Conservation (phyloP, 2,797 vertebrate genomes). For the Hipposideros larvatus region DNA sequence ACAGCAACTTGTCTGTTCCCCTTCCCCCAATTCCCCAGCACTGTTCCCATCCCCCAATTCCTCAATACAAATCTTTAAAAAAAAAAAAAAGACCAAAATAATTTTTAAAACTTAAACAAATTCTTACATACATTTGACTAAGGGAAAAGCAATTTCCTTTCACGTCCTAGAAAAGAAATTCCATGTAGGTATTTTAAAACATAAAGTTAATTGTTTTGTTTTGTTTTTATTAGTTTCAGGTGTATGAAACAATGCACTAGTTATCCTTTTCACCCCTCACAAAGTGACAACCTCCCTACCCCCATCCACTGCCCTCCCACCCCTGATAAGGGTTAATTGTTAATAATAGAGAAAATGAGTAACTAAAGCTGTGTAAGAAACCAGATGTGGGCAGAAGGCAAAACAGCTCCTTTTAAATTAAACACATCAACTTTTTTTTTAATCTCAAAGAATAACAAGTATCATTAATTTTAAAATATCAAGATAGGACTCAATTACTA, state of each 20-base stretch:
- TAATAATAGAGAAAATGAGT: conserved; percentile 31
- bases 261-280: too few relatives aligned
- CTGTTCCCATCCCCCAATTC: too few relatives aligned
- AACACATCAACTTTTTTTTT: conserved; percentile 21
- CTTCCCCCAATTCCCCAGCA: too few relatives aligned
- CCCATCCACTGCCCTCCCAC: too few relatives aligned
- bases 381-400: background rate
- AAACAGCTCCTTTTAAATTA: conserved; percentile 43
- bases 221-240: too few relatives aligned
- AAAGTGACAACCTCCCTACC: too few relatives aligned
- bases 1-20: too few relatives aligned
- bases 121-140: background rate
- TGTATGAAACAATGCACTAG: too few relatives aligned
- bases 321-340: background rate
- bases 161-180: conserved; percentile 37
- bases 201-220: background rate
- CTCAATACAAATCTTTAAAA: too few relatives aligned
- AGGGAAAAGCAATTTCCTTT: conserved; percentile 29
- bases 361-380: conserved; percentile 31
- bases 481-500: conserved; percentile 13
- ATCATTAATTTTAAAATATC: conserved; percentile 42
- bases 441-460: conserved; percentile 27
- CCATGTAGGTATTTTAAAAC: conserved; percentile 31
- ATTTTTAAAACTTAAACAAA: conserved; percentile 42
- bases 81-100: background rate